Evolutionary conservation across 2,797 vertebrate genomes (phyloP), one percentile per base, ranked within the genome.

Genomic region (Danionella dracula): DNA sequence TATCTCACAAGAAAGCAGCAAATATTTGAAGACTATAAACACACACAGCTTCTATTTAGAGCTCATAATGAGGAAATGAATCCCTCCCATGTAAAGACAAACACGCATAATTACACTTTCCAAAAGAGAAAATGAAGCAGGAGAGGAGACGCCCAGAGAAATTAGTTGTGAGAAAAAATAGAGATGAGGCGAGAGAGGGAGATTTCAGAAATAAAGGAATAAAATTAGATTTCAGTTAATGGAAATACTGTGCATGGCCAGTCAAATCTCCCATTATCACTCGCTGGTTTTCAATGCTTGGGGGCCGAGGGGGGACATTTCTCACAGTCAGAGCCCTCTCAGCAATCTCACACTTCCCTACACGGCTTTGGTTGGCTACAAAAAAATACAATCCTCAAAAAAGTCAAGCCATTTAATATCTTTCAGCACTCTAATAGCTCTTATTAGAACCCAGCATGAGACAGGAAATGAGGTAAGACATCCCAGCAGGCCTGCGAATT

Each of bases 261-360:
- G 67, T 84, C 83, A 87, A 85, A 84, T 84, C 75, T 80, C 81
- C 83, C 81, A 84, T 86, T 85, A 86, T 82, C 82, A 72, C 83
- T 81, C 75, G 72, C 84, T 82, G 78, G 73, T 71, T 79, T 77
- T 78, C 80, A 73, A 62, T 57, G 44, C 58, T n/a, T n/a, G 54
- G 62, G 66, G 21, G 38, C 71, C 78, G 77, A 61, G 72, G 32
- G 56, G 82, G 38, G 65, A 6, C 72, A 75, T 68, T 79, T 57
- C 3, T 68, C 79, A 57, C 84, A 77, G 81, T 82, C 72, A 80
- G 81, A 78, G 68, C 19, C 23, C 38, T 23, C 42, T 48, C 42
- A 56, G 61, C 70, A 72, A 10, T 40, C 37, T 40, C 44, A 51
- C 66, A 66, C 17, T 34, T n/a, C 38, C 48, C 42, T 41, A 60